A percentile compares a stretch with the other conserved stretches of the same genome.
Conservation (phyloP, 2,113 vertebrate species). For the Pogonocichla stellata region DNA sequence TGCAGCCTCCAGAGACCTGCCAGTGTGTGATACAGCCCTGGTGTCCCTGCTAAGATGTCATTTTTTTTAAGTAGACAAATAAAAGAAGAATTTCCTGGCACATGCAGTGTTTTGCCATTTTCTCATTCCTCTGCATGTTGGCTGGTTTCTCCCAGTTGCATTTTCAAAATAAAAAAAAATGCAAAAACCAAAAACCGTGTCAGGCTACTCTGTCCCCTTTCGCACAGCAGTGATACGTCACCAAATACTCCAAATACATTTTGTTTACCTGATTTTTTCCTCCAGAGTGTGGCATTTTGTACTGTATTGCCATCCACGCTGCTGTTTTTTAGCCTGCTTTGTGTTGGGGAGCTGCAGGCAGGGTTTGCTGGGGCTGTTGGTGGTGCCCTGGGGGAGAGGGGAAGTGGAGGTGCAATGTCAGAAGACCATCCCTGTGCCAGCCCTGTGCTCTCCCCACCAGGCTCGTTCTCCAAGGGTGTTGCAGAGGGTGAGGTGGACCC, state of each 20-base stretch:
- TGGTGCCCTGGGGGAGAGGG: rapidly evolving
- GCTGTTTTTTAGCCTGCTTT: background rate
- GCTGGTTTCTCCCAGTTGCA: background rate
- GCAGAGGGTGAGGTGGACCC: conserved; percentile 93
- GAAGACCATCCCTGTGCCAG: background rate
- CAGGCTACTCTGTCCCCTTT: background rate
- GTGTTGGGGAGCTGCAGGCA: rapidly evolving
- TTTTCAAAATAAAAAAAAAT: background rate
- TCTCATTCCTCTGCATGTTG: background rate
- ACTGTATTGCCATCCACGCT: rapidly evolving
- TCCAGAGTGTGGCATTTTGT: background rate
- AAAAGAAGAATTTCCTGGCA: background rate
- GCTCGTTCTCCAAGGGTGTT: conserved; percentile 88
- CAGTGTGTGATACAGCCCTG: background rate
- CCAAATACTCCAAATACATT: background rate
- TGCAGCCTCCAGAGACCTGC: background rate
- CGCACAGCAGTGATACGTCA: rapidly evolving
- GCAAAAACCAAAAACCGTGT: background rate
- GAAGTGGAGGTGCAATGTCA: background rate
- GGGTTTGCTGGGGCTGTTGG: background rate
- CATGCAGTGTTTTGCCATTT: background rate
- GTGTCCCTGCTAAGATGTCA: background rate
- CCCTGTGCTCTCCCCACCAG: conserved; percentile 46
- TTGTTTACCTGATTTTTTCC: background rate
- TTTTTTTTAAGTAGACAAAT: background rate